Base-by-base conservation (phyloP, 2,888 invertebrate genomes). In the Lampropteryx suffumata region DNA sequence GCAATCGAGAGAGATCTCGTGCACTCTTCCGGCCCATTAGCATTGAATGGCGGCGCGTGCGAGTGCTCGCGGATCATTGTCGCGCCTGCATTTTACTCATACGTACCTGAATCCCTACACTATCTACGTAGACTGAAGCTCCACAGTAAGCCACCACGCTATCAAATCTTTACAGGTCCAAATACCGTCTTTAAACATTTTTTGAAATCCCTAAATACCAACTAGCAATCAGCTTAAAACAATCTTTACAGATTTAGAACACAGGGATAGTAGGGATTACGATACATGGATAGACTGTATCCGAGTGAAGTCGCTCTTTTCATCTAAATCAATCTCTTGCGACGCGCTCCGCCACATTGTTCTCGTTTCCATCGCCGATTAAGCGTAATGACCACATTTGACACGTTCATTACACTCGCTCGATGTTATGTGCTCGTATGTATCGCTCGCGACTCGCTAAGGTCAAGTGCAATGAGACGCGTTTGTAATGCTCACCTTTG, bases 21-120 rank as follows among this genome's bases (percentile, higher is more conserved):
- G 79, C 79, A 75, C 76, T 85, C 84, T 84, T 86, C 84, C 86
- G 81, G 73, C 69, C 81, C 82, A 90, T 90, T 89, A 88, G 84
- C 89, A 90, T 88, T 88, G 86, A 89, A 89, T 87, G 74, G 73
- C 76, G 73, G 69, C 81, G 78, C 82, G 80, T 79, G 82, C 81
- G 76, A 78, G 66, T 69, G 75, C 72, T 67, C 77, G 65, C 69
- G 72, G 79, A 84, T 84, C 82, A 82, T 82, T 84, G 84, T 81
- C 72, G 72, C 74, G 59, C 64, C 11, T 9, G 13, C 33, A 10
- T 21, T 34, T 17, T 9, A 3, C 11, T 10, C n/a, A n/a, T 4
- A 36, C n/a, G 10, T 6, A 46, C 17, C 37, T 28, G 5, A 51
- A 51, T 46, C 41, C 35, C 34, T 43, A 43, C 17, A 17, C 17